Percentiles rank a stretch among this genome's conserved stretches.
phyloP scores from a whole-genome alignment of 2,113 vertebrate species.

The Xenopus laevis region DNA sequence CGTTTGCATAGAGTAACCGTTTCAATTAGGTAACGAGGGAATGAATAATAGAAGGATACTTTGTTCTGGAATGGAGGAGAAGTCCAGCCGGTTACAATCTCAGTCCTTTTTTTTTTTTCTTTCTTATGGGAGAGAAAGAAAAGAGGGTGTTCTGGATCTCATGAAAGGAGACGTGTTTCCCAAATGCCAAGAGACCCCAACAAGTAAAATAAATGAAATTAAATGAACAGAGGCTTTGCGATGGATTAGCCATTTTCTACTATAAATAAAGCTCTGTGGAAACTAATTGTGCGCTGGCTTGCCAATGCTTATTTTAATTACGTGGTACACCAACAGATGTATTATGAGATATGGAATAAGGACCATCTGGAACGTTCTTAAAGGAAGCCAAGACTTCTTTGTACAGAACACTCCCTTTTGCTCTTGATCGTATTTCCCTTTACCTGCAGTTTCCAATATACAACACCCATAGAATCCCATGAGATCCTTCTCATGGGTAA shows the following conservation, averaged over 20 bases:
- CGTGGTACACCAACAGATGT: constrained; percentile 18
- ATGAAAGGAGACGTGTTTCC: neutral
- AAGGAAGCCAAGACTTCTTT: neutral
- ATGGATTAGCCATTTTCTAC: constrained; percentile 9
- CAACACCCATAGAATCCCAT: too few relatives aligned
- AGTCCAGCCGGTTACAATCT: neutral
- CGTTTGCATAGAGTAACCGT: neutral
- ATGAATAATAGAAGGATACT: neutral
- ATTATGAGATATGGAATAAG: constrained; percentile 13
- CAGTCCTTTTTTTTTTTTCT: neutral
- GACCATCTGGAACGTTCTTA: constrained; percentile 12
- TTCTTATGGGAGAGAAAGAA: neutral
- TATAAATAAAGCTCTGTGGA: constrained; percentile 27
- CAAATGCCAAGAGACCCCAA: neutral
- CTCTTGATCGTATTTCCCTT: neutral
- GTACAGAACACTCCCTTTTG: neutral
- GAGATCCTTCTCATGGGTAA: too few relatives aligned
- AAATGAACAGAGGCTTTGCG: constrained; percentile 14
- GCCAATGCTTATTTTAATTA: constrained; percentile 23
- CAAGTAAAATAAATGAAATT: constrained; percentile 21
- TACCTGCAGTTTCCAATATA: neutral
- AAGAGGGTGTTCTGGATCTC: neutral
- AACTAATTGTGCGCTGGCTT: neutral
- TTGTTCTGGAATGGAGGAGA: neutral
- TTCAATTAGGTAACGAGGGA: neutral